Evolutionary conservation across 2,797 vertebrate species (phyloP), one percentile per base, ranked within the genome.

Genomic region (Microchirus variegatus): DNA sequence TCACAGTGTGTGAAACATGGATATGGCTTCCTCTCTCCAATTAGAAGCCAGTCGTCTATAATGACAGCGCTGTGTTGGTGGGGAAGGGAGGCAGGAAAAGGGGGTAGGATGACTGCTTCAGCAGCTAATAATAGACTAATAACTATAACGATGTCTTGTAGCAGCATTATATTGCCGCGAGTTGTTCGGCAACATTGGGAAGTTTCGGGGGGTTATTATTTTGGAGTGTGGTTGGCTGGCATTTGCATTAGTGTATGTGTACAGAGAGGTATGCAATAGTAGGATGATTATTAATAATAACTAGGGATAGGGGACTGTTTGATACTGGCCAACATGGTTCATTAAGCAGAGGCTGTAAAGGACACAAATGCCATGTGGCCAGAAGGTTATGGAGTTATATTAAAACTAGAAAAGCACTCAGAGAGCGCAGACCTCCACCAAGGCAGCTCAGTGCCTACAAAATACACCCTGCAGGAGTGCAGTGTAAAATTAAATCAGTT

Each of bases 41-140:
- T 97, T 96, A 95, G 92, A 90, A 84, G 82, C 82, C 82, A 85
- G 94, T 94, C 93, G 94, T 96, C 94, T 94, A 94, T 95, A 93
- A 94, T 80, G 90, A 89, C 77, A 74, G 77, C n/a, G 35, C 67
- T 78, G 62, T 66, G 63, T 75, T 35, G 56, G 54, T 55, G 17
- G 75, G 78, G 73, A 74, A 74, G 22, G 31, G 86, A 22, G 57
- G 70, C 22, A 13, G 15, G 22, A 84, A 84, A 43, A 67, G 66
- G 45, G 9, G 10, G 22, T 42, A 40, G 37, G 45, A 57, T 67
- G 42, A 67, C 57, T 35, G 62, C 87, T 89, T 68, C 83, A 82
- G 87, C 86, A 81, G 87, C 90, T 92, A 94, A 94, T 94, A 95
- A 95, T 92, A 94, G 91, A 89, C 85, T 87, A 81, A 83, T 90